These are phyloP conservation scores for Arctopsyche grandis DNA, from an alignment of 1,140 invertebrate genomes.

Conservation along the genomic window DNA sequence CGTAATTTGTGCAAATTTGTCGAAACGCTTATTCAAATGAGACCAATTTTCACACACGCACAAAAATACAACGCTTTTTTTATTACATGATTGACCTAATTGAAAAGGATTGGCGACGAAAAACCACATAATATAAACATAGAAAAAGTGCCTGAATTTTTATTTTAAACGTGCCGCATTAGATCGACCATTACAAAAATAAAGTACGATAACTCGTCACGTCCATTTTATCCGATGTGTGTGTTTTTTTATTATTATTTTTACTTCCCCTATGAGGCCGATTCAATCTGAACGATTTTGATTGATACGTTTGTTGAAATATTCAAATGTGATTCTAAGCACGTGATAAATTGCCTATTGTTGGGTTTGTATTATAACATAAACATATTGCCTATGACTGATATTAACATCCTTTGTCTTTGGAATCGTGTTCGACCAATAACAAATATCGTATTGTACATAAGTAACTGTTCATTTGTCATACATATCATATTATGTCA, in stretches of 20 bases:
- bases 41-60: neutral
- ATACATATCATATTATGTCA: too few species aligned
- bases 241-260: too few species aligned
- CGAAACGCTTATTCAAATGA: constrained; percentile 20
- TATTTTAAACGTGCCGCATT: constrained; percentile 5
- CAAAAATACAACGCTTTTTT: neutral
- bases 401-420: neutral
- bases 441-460: too few species aligned
- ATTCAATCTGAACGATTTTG: neutral
- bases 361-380: too few species aligned
- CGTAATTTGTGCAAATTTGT: constrained; percentile 11
- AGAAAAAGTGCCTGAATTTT: neutral
- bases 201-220: neutral
- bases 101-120: constrained; percentile 30
- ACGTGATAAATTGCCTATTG: constrained; percentile 16
- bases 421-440: neutral
- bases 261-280: neutral
- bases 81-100: constrained; percentile 12
- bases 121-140: neutral
- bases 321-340: constrained; percentile 10
- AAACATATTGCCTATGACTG: too few species aligned
- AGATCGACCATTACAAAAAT: neutral
- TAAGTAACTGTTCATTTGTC: too few species aligned
- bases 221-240: too few species aligned
- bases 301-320: constrained; percentile 13